Evolutionary conservation across 2,113 vertebrate species (phyloP).

Genomic region (Petrocephalus microphthalmus): DNA sequence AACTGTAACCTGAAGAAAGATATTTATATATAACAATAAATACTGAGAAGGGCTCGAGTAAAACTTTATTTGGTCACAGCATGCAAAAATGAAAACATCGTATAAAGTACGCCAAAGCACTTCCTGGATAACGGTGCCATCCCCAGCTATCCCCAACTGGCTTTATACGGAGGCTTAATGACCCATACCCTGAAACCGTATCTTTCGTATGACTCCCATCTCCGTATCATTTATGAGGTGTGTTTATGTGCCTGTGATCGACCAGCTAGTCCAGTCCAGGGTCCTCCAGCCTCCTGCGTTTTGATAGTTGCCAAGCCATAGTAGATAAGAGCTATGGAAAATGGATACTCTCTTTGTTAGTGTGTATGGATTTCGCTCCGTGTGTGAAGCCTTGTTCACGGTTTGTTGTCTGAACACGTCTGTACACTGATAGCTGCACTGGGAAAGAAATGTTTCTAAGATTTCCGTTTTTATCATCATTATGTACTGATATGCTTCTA

Average conservation of each 20-base stretch:
- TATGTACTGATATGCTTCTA: background rate
- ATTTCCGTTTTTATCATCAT: background rate
- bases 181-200: background rate
- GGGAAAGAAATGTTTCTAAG: background rate
- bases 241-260: constrained; percentile 3
- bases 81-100: background rate
- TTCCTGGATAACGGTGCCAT: background rate
- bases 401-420: background rate
- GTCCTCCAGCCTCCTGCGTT: background rate
- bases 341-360: background rate
- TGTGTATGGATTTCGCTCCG: background rate
- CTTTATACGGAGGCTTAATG: background rate
- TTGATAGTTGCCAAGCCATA: background rate
- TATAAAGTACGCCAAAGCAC: background rate
- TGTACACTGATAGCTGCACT: background rate
- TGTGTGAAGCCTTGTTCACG: background rate
- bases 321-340: background rate
- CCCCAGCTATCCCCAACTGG: background rate
- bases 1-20: background rate
- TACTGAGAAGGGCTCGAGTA: background rate
- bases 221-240: background rate
- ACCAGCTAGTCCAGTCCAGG: background rate
- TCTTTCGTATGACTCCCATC: background rate
- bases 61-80: background rate
- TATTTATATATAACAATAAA: background rate